phyloP scores from a whole-genome alignment of 2,888 invertebrate genomes.

The Coleophora deauratella region DNA sequence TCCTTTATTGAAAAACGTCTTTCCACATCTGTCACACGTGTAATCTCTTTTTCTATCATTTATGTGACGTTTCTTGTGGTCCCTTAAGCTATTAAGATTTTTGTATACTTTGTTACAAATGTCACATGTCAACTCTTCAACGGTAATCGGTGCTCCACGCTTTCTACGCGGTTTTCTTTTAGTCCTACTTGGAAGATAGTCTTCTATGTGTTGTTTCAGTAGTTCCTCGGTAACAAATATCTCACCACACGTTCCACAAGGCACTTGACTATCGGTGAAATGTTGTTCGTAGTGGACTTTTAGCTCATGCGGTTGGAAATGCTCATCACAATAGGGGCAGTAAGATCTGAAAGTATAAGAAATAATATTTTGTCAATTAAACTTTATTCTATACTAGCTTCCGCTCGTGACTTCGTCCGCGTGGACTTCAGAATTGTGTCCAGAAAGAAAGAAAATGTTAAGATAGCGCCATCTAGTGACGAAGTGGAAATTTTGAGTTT shows the following conservation, averaged over 20 bases:
- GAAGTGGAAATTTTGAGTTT: too few species aligned
- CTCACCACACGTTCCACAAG: constrained; percentile 8
- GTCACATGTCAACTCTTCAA: constrained; percentile 11
- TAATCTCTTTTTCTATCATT: constrained; percentile 58
- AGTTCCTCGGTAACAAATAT: constrained; percentile 2
- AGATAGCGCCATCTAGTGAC: too few species aligned
- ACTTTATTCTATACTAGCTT: too few species aligned
- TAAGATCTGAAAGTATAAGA: constrained; percentile 22
- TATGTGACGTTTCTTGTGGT: constrained; percentile 76
- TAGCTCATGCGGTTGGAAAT: background rate
- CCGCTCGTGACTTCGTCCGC: too few species aligned
- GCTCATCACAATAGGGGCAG: constrained; percentile 17
- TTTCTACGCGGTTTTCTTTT: constrained; percentile 6
- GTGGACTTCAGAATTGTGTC: too few species aligned
- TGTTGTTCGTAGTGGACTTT: constrained; percentile 5
- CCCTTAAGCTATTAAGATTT: constrained; percentile 19
- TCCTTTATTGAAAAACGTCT: constrained; percentile 62
- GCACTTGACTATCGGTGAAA: background rate
- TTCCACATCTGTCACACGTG: constrained; percentile 61
- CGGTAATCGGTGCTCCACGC: constrained; percentile 4
- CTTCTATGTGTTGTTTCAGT: background rate
- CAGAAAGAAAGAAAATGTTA: too few species aligned
- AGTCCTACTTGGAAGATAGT: background rate
- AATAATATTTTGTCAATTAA: too few species aligned
- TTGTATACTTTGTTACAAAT: constrained; percentile 11